These are phyloP conservation scores for Argopecten irradians DNA, from an alignment of 1,140 invertebrate species.

Conservation along the genomic window DNA sequence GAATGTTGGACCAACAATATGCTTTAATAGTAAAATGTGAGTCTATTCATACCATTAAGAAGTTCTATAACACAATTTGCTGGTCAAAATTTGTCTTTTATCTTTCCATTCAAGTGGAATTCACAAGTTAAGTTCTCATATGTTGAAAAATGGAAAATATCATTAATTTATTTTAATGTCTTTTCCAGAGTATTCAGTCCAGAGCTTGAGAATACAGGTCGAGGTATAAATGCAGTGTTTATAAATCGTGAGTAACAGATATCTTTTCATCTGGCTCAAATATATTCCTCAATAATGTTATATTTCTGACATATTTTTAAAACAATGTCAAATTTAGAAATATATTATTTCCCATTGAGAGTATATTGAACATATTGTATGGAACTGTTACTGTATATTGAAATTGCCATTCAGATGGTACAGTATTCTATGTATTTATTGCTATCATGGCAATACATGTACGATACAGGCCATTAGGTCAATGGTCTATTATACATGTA, in stretches of 20 bases:
- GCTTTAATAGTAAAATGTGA: slow-evolving; percentile 67
- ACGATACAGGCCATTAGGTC: no score
- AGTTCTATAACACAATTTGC: neutral
- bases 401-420: no score
- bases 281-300: no score
- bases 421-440: no score
- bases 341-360: no score
- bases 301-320: no score
- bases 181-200: slow-evolving; percentile 62
- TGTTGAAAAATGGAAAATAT: neutral
- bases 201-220: slow-evolving; percentile 59
- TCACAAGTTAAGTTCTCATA: neutral
- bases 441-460: no score
- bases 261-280: neutral
- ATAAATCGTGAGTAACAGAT: slow-evolving; percentile 62
- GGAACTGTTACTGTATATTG: no score
- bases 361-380: no score
- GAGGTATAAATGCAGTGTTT: slow-evolving; percentile 67
- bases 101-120: neutral
- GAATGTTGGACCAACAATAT: slow-evolving; percentile 60
- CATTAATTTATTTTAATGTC: neutral
- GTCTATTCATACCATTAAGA: slow-evolving; percentile 9
- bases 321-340: no score
- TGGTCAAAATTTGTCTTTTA: neutral
- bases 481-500: no score